These are phyloP conservation scores for Hirtodrosophila histrioides DNA, from an alignment of 2,888 invertebrate species.

Conservation along the genomic window DNA sequence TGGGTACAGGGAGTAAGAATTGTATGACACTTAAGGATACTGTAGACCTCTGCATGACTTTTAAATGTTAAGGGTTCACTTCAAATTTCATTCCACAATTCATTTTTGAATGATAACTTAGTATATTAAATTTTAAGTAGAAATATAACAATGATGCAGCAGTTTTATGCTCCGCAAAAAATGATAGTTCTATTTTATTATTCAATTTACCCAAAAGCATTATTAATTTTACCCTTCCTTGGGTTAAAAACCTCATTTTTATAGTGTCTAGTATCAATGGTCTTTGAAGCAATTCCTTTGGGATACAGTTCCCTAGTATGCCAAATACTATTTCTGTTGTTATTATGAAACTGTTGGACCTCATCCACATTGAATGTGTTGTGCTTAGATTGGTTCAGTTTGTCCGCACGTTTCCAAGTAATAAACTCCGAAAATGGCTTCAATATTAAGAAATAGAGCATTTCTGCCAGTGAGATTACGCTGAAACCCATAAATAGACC, in stretches of 20 bases:
- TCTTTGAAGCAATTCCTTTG: conserved; percentile 37
- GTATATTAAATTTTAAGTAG: conserved; percentile 2
- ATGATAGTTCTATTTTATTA: not conserved
- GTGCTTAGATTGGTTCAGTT: not conserved
- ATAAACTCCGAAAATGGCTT: conserved; percentile 84
- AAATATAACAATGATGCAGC: conserved; percentile 19
- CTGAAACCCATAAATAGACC: conserved; percentile 92
- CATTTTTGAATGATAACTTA: not conserved
- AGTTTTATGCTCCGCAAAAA: not conserved
- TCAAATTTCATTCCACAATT: no score
- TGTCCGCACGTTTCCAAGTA: conserved; percentile 63
- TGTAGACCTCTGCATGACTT: not conserved
- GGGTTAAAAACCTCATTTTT: conserved; percentile 1
- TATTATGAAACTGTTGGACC: not conserved
- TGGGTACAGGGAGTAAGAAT: no score
- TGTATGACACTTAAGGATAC: no score
- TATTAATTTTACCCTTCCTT: not conserved
- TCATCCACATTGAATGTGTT: conserved; percentile 1
- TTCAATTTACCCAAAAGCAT: conserved; percentile 22
- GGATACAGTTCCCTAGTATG: conserved; percentile 59
- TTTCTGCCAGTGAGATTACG: conserved; percentile 90
- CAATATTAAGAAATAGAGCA: conserved; percentile 89
- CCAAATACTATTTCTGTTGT: conserved; percentile 38
- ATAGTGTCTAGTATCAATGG: not conserved
- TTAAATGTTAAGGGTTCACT: not conserved